Evolutionary conservation across 2,888 invertebrate genomes (phyloP), one percentile per base, ranked within the genome.

Genomic region (Aphidius colemani): DNA sequence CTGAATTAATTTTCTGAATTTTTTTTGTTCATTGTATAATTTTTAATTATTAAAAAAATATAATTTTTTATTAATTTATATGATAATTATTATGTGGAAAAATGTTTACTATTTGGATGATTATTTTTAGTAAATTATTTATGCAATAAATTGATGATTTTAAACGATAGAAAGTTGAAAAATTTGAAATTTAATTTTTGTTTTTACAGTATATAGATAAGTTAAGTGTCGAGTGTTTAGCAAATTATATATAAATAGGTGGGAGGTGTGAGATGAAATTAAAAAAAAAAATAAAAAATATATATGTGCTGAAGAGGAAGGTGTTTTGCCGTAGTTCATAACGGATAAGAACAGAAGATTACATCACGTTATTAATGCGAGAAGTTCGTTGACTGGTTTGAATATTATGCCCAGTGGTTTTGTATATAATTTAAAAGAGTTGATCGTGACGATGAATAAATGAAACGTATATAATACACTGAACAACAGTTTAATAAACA

Each of bases 311-410:
- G 30, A 30, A 30, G 30, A 30, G 30, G 30, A 39, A 18, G 44
- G 53, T 53, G 53, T 51, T n/a, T 10, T 39, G 56, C 56, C 18
- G 53, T 61, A 63, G 59, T 55, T 66, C 64, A 56, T 64, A 68
- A 67, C 30, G 30, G 30, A 30, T 30, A 30, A 30, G 30, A 66
- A 57, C 66, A 59, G 69, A 62, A 75, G 73, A 75, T 78, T 80
- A 75, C 78, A 75, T 79, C 78, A 78, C 69, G 75, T 76, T 78
- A 80, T 79, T 79, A 80, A 80, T 78, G 75, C 75, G 72, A 69
- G 67, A 74, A 68, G 77, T 78, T 77, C 78, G 71, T 75, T 76
- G 78, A 77, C 78, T 77, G 75, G 67, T 63, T 45, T 59, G 62
- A 30, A 30, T 64, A 67, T 67, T 67, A 66, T 69, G 60, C 60